phyloP scores from a whole-genome alignment of 2,797 vertebrate species.

The Poecilia wingei region DNA sequence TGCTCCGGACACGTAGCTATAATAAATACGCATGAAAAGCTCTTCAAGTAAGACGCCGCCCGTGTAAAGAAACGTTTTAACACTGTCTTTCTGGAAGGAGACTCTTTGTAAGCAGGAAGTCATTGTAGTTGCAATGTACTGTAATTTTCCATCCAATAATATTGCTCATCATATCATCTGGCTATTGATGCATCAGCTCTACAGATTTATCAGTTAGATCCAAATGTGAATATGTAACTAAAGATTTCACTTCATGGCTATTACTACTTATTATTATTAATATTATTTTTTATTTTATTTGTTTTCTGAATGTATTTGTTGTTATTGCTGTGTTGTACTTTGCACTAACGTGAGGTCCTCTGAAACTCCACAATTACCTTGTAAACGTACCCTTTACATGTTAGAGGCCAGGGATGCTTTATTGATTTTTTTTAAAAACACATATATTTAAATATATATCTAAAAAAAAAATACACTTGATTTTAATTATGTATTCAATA shows the following conservation, averaged over 20 bases:
- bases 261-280: slow-evolving; percentile 22
- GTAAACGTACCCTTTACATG: slow-evolving; percentile 69
- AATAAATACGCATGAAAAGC: slow-evolving; percentile 63
- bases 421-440: not conserved
- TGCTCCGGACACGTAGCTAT: slow-evolving; percentile 40
- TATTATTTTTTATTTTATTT: not conserved
- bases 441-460: not conserved
- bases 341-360: slow-evolving; percentile 73
- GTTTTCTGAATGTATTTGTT: slow-evolving; percentile 52
- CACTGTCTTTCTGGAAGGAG: slow-evolving; percentile 50
- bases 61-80: slow-evolving; percentile 53
- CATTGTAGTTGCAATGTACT: slow-evolving; percentile 70
- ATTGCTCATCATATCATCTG: slow-evolving; percentile 58
- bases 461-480: not conserved
- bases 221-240: slow-evolving; percentile 74
- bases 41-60: slow-evolving; percentile 73
- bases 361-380: slow-evolving; percentile 60
- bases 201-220: slow-evolving; percentile 56
- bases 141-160: slow-evolving; percentile 63
- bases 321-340: slow-evolving; percentile 68
- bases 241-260: slow-evolving; percentile 51
- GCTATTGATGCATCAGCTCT: slow-evolving; percentile 59
- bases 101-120: slow-evolving; percentile 61
- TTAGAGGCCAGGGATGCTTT: slow-evolving; percentile 68
- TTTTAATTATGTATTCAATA: slow-evolving; percentile 19